Base-by-base conservation (phyloP, 1,140 invertebrate genomes). In the Odontomachus brunneus region DNA sequence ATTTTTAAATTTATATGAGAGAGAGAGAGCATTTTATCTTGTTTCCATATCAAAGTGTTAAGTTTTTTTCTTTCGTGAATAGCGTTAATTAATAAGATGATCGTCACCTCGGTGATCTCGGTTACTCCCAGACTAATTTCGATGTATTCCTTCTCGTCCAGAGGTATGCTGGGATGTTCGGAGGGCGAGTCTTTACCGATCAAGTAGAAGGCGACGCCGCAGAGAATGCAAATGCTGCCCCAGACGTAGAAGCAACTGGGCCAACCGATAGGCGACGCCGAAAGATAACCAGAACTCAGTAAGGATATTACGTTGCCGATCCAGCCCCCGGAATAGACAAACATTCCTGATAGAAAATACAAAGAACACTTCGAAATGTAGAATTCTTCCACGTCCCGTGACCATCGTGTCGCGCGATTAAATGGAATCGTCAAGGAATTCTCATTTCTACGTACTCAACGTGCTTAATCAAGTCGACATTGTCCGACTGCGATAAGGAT, bases 231-330 rank as follows among this genome's bases (percentile, higher is more conserved):
- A 0, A 94, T 38, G 82, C 90, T 86, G 87, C 96, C 96, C 94
- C 96, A 96, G 11, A 95, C 85, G 82, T 96, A 96, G 85, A 95
- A 96, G 51, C 95, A 94, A 4, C 94, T 93, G 0, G 96, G 95
- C 96, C 96, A 96, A 0, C 96, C 96, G 0, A 95, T 87, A 0
- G 87, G 26, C 0, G 95, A 95, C 3, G 94, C 93, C 0, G 96
- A 92, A 11, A 97, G 92, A 38, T 95, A 93, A 0, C 96, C 96
- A 11, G 95, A 95, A 59, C 95, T 93, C 14, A 95, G 94, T 24
- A 96, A 89, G n/a, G 95, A 94, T n/a, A 96, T 86, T 7, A 96
- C 95, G 26, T 96, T 96, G 4, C 96, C 96, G 2, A 96, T 90
- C 80, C 96, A 95, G 81, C 95, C 94, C 33, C 95, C 95, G 90